A percentile compares a stretch with the other conserved stretches of the same genome.
Conservation (phyloP, 2,888 invertebrate genomes). For the Lampropteryx suffumata region DNA sequence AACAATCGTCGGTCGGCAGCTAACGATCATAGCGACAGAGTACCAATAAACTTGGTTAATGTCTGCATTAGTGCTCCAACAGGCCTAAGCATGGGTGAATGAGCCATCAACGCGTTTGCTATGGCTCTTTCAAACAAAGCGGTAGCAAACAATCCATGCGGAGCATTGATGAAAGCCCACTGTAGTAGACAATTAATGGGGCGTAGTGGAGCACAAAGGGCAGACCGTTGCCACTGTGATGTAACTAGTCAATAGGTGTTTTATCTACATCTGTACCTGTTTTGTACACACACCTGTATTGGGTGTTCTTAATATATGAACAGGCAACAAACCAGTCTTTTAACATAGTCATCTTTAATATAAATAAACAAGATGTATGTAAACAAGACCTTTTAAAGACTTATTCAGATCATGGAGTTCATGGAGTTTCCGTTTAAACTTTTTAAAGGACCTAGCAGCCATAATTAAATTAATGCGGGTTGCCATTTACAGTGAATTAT, state of each 20-base stretch:
- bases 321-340: too few relatives aligned
- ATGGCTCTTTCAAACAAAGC: conserved; percentile 28
- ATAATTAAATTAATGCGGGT: neutral
- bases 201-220: conserved; percentile 47
- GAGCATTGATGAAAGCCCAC: conserved; percentile 42
- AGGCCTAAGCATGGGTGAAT: conserved; percentile 12
- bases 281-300: too few relatives aligned
- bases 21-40: neutral
- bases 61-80: conserved; percentile 5
- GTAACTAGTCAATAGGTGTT: conserved; percentile 39
- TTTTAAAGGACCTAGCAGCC: neutral
- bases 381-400: too few relatives aligned
- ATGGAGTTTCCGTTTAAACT: too few relatives aligned
- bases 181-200: conserved; percentile 43
- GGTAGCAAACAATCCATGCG: conserved; percentile 20
- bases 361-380: too few relatives aligned
- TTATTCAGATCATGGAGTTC: too few relatives aligned
- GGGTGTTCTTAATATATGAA: too few relatives aligned
- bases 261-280: too few relatives aligned
- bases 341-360: too few relatives aligned
- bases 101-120: conserved; percentile 26
- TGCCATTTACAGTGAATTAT: neutral
- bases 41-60: conserved; percentile 8
- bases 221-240: conserved; percentile 29
- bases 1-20: neutral